These are phyloP conservation scores for Vidua chalybeata DNA, from an alignment of 2,113 vertebrate species.

Conservation along the genomic window DNA sequence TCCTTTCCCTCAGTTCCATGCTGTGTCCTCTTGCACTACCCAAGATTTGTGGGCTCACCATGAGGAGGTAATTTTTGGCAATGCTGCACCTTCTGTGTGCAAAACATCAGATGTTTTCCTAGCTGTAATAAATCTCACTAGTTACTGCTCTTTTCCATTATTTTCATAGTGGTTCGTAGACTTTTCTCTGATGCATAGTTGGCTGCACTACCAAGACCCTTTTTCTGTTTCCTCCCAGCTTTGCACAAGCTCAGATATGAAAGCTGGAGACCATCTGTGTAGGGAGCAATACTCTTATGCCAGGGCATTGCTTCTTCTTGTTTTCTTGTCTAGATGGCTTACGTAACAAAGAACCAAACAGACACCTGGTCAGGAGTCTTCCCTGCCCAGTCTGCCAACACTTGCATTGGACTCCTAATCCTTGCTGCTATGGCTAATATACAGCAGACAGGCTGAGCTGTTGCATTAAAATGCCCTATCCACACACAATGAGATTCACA, in stretches of 20 bases:
- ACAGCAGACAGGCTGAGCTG: background rate
- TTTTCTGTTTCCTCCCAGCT: background rate
- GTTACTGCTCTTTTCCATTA: background rate
- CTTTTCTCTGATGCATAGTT: background rate
- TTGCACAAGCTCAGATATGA: background rate
- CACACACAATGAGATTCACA: background rate
- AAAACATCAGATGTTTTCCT: background rate
- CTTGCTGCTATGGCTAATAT: background rate
- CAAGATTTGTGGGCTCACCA: accelerated
- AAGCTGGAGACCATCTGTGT: background rate
- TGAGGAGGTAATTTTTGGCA: background rate
- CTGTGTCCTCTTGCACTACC: background rate
- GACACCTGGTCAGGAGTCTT: background rate
- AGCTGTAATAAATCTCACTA: background rate
- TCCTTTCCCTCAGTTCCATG: background rate
- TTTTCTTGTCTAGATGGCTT: background rate
- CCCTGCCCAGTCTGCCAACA: background rate
- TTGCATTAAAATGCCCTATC: background rate
- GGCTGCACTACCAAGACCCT: background rate
- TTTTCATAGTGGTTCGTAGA: background rate
- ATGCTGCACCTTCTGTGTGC: background rate
- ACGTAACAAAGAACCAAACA: background rate
- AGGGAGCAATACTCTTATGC: background rate
- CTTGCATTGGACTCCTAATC: background rate
- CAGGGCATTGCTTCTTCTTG: background rate